These are phyloP conservation scores for Penaeus vannamei DNA, from an alignment of 1,140 invertebrate genomes.

Conservation along the genomic window DNA sequence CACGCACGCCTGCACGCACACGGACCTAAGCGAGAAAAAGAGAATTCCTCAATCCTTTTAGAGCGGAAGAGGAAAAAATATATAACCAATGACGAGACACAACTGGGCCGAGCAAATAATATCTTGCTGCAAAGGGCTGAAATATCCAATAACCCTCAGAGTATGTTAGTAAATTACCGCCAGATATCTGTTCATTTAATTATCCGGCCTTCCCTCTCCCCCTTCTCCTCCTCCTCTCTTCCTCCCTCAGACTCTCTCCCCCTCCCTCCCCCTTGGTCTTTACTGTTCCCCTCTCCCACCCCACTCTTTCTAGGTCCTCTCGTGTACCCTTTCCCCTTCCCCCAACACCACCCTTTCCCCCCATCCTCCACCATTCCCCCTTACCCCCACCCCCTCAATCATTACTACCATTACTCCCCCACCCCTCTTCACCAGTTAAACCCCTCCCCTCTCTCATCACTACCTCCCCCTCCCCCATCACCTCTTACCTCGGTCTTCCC, in stretches of 20 bases:
- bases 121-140: too few relatives aligned
- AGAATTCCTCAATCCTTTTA: too few relatives aligned
- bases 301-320: too few relatives aligned
- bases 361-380: neutral
- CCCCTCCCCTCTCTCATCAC: too few relatives aligned
- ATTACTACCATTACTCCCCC: neutral
- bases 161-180: too few relatives aligned
- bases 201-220: slow-evolving; percentile 1
- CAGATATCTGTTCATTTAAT: neutral
- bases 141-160: too few relatives aligned
- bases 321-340: neutral
- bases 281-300: neutral
- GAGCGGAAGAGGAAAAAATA: too few relatives aligned
- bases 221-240: neutral
- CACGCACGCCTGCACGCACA: neutral
- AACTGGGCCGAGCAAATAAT: too few relatives aligned
- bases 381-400: neutral
- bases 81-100: too few relatives aligned
- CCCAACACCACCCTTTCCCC: neutral
- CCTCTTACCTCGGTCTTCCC: neutral
- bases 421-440: too few relatives aligned
- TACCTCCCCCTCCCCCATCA: neutral
- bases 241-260: neutral
- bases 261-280: neutral
- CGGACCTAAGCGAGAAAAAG: neutral